Evolutionary conservation across 2,113 vertebrate genomes (phyloP), one percentile per base, ranked within the genome.

Genomic region (Osmerus mordax): DNA sequence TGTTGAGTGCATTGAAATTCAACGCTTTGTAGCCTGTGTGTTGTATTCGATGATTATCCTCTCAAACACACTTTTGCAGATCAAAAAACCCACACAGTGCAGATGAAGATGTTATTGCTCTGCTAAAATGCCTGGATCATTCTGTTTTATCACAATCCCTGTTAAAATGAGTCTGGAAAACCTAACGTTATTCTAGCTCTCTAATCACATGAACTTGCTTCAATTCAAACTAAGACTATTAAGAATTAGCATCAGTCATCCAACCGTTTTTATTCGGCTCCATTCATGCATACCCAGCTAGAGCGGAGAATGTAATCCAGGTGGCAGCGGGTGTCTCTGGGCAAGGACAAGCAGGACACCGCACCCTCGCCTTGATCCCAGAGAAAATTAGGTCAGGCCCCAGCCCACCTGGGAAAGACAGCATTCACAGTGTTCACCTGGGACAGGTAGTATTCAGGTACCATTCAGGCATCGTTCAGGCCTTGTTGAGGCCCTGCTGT

Each of bases 361-460:
- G 63, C 77, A 82, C 68, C 83, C 73, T 75, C 29, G 11, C 65
- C 74, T 84, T 81, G 77, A 36, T 76, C 71, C 76, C 83, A 82
- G 74, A 84, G 81, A 67, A 88, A 91, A 91, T 65, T 71, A 90
- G 91, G 87, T 86, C 89, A 88, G 74, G 63, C 76, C 87, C 70
- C 72, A 54, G 83, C 74, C 87, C 89, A 89, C 86, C 81, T 79
- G 86, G 87, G 88, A 87, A 81, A 74, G 67, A 21, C 70, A 79
- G 82, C 81, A 85, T 89, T 89, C 79, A 87, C 80, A 72, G 76
- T 56, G 82, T 84, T 84, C 88, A 92, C 90, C 81, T 90, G 88
- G 85, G 87, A 89, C 83, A 89, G 89, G 87, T 89, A 83, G 87
- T 89, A 81, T 91, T 91, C 86, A 77, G 72, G 65, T 79, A 82